Evolutionary conservation across 1,140 invertebrate genomes (phyloP).

Genomic region (Saccostrea cuccullata): DNA sequence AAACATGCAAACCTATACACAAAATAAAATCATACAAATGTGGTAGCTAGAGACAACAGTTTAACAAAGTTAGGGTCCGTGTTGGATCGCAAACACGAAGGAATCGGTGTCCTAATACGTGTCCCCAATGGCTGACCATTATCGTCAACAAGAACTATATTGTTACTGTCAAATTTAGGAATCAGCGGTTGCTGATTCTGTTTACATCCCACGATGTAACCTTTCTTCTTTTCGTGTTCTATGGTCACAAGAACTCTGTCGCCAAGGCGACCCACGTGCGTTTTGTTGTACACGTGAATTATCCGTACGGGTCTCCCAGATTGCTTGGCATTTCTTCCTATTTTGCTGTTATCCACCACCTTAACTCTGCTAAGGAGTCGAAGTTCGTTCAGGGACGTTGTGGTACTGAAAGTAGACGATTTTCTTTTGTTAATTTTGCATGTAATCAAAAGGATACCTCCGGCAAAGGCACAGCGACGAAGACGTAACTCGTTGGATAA

Average conservation of each 20-base stretch:
- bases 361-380: slow-evolving; percentile 85
- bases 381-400: slow-evolving; percentile 71
- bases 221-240: slow-evolving; percentile 97
- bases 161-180: slow-evolving; percentile 97
- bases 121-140: slow-evolving; percentile 95
- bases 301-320: slow-evolving; percentile 93
- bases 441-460: no score
- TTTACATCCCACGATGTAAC: slow-evolving; percentile 93
- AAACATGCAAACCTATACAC: not conserved
- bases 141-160: slow-evolving; percentile 97
- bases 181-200: slow-evolving; percentile 89
- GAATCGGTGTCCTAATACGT: slow-evolving; percentile 95
- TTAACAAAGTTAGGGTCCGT: slow-evolving; percentile 89
- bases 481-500: no score
- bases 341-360: slow-evolving; percentile 96
- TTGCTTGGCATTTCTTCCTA: slow-evolving; percentile 95
- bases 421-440: no score
- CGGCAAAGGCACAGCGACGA: no score
- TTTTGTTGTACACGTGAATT: slow-evolving; percentile 81
- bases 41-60: slow-evolving; percentile 93
- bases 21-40: slow-evolving; percentile 87
- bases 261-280: slow-evolving; percentile 85
- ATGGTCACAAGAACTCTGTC: slow-evolving; percentile 93
- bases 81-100: slow-evolving; percentile 87
- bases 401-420: slow-evolving; percentile 64